Percentiles rank a stretch among this genome's conserved stretches.
phyloP scores from a whole-genome alignment of 1,140 invertebrate species.

The Battus philenor region DNA sequence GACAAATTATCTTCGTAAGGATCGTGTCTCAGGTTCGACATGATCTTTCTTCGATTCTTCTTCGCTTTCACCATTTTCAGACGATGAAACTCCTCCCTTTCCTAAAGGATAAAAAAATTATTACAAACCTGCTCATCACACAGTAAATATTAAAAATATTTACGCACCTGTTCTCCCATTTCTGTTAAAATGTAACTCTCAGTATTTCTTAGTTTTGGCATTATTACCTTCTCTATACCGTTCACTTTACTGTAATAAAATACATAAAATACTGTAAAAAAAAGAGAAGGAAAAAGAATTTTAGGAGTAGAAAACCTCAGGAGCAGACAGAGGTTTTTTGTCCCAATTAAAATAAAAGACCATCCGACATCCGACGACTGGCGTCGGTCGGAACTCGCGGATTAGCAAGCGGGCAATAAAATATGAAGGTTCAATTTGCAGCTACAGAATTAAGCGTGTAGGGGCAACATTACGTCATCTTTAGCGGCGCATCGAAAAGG shows the following conservation, averaged over 20 bases:
- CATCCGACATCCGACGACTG: no score
- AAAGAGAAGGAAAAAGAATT: background rate
- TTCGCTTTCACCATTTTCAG: conserved; percentile 69
- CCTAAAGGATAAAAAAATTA: conserved; percentile 31
- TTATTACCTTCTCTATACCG: conserved; percentile 65
- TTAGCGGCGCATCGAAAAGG: no score
- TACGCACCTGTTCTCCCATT: conserved; percentile 65
- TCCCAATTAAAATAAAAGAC: no score
- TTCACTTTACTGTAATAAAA: conserved; percentile 60
- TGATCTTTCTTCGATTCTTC: conserved; percentile 34
- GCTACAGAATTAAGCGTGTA: no score
- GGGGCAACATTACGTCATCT: no score
- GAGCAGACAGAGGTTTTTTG: no score
- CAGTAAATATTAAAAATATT: conserved; percentile 14
- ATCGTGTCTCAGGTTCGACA: background rate
- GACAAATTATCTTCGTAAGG: background rate
- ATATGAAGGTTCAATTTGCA: no score
- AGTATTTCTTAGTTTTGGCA: conserved; percentile 62
- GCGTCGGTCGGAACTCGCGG: no score
- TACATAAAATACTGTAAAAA: no score
- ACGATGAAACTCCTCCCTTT: conserved; percentile 66
- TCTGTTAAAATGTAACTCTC: conserved; percentile 61
- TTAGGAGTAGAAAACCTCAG: background rate
- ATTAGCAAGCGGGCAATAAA: no score
- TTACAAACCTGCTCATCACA: background rate